Base-by-base conservation (phyloP, 2,113 vertebrate genomes). In the Sialia sialis region DNA sequence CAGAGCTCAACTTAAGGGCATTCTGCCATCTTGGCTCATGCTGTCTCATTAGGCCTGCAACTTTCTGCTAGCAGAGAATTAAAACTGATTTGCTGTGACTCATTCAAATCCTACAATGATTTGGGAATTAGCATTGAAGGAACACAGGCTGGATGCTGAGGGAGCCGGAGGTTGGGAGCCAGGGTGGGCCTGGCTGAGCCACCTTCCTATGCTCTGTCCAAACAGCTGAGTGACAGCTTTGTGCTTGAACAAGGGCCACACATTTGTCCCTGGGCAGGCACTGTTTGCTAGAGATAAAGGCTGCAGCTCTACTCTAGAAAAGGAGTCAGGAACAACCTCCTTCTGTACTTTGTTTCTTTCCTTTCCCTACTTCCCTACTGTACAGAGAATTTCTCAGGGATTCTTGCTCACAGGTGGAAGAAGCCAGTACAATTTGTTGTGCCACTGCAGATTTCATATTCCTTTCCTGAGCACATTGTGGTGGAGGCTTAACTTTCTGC, bases 61-160 rank as follows among this genome's bases (percentile, higher is more conserved):
- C 29, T 81, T 94, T 81, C 81, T 94, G 75, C 87, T 81, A 79
- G 58, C 44, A 89, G 58, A 73, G 84, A 87, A 94, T 89, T 83
- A 92, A 89, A 94, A 87, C 55, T 68, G 56, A 94, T 88, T 84
- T 90, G 91, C 77, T 91, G 56, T 81, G 90, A 89, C 91, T 89
- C 55, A 79, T 90, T 52, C 56, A 89, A 95, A 81, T 69, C 73
- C 89, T 84, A 84, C 66, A 89, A 60, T 84, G 77, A 70, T 81
- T 87, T 6, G 11, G 56, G 87, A 87, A 93, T 89, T 51, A 94
- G 64, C 60, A 93, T 70, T 89, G 49, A 83, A 84, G 87, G 87
- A 87, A 67, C 80, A 73, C 16, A 79, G 39, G 15, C 43, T 3
- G 5, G 32, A 46, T 84, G 64, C 60, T 63, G 81, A 75, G 52